Evolutionary conservation across 2,888 invertebrate species (phyloP).

Genomic region (Dyspetes luteomarginatus): DNA sequence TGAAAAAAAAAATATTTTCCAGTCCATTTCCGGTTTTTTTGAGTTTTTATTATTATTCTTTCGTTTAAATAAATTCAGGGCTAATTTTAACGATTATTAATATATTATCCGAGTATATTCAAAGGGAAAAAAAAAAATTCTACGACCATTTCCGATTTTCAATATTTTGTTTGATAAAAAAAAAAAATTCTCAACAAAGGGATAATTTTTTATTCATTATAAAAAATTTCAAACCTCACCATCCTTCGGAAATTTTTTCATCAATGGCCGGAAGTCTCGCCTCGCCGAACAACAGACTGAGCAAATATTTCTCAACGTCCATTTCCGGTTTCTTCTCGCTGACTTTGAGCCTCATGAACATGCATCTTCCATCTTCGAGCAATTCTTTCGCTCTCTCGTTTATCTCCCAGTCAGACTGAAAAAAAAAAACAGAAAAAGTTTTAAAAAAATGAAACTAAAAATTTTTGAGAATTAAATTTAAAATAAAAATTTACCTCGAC

Average conservation of each 20-base stretch:
- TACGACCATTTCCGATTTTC: not conserved
- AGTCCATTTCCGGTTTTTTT: not conserved
- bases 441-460: no score
- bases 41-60: not conserved
- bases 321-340: conserved; percentile 71
- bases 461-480: no score
- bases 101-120: no score
- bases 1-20: not conserved
- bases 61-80: no score
- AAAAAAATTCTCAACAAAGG: not conserved
- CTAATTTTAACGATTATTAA: no score
- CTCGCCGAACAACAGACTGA: conserved; percentile 76
- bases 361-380: conserved; percentile 77
- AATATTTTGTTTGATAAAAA: not conserved
- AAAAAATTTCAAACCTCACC: conserved; percentile 71
- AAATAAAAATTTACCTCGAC: conserved; percentile 77
- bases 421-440: not conserved
- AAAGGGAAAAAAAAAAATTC: no score
- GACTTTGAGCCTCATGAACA: conserved; percentile 77
- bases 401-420: conserved; percentile 75
- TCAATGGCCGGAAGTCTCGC: conserved; percentile 71
- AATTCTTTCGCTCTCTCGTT: conserved; percentile 73
- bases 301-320: conserved; percentile 76
- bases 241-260: conserved; percentile 72
- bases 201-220: conserved; percentile 17